A percentile compares a stretch with the other conserved stretches of the same genome.
Evolutionary conservation across 2,113 vertebrate genomes (phyloP).

Genomic region (Oxygymnocypris stewartii): DNA sequence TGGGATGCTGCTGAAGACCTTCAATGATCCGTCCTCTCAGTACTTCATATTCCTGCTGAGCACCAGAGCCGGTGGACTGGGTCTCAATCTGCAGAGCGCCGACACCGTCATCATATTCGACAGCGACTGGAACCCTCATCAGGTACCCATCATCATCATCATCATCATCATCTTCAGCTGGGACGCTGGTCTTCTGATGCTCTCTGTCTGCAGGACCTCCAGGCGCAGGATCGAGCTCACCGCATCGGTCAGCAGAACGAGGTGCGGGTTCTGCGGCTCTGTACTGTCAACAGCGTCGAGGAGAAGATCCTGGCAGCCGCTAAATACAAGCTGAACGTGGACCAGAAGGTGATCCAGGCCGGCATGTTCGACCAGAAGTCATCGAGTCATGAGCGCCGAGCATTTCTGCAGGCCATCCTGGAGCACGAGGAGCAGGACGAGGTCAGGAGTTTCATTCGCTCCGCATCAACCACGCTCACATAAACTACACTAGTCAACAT

Average conservation of each 20-base stretch:
- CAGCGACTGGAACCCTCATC: conserved; percentile 98
- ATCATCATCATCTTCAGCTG: neutral
- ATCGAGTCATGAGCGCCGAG: conserved; percentile 92
- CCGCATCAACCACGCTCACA: neutral
- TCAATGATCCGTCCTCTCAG: conserved; percentile 87
- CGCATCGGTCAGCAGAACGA: conserved; percentile 97
- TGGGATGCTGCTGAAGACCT: conserved; percentile 92
- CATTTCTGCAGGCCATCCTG: conserved; percentile 95
- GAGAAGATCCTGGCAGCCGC: conserved; percentile 96
- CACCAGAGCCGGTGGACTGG: conserved; percentile 57
- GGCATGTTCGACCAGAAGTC: conserved; percentile 99
- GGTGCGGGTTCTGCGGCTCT: conserved; percentile 92
- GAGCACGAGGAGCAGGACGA: conserved; percentile 98
- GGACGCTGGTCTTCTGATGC: neutral
- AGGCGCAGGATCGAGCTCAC: conserved; percentile 95
- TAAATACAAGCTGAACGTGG: conserved; percentile 97
- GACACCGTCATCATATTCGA: conserved; percentile 82
- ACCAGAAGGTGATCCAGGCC: conserved; percentile 97
- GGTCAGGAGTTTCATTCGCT: conserved; percentile 69
- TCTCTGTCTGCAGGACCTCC: conserved; percentile 81
- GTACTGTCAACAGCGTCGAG: conserved; percentile 98
- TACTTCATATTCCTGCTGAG: conserved; percentile 54
- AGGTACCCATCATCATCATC: conserved; percentile 73
- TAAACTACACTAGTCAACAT: neutral
- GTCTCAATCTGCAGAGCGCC: conserved; percentile 82